Evolutionary conservation across 2,113 vertebrate species (phyloP).

Genomic region (Laticauda laticaudata): DNA sequence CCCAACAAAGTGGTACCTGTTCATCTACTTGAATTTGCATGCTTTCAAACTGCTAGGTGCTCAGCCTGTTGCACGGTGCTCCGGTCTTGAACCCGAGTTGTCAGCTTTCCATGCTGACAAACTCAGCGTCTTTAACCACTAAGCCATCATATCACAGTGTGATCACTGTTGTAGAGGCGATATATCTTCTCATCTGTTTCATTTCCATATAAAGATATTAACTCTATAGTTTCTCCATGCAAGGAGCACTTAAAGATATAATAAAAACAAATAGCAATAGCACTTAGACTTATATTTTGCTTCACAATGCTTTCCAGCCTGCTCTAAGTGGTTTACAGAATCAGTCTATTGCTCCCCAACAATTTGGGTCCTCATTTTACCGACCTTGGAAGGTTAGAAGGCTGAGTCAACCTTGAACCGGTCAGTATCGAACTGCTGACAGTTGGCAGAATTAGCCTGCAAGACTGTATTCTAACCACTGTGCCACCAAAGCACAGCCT

Average conservation of each 20-base stretch:
- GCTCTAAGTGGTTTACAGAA: no score
- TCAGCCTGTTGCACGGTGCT: background rate
- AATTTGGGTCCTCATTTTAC: no score
- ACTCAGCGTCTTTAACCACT: background rate
- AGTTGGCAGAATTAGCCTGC: no score
- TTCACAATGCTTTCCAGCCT: no score
- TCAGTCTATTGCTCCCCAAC: no score
- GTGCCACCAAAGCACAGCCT: no score
- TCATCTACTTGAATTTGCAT: background rate
- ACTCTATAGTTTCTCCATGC: background rate
- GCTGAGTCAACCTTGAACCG: no score
- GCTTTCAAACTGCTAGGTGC: background rate
- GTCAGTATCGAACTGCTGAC: no score
- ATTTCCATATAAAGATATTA: background rate
- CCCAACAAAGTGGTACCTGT: background rate
- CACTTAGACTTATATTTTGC: no score
- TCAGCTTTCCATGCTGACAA: background rate
- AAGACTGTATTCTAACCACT: no score
- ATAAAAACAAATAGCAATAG: background rate
- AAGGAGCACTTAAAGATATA: background rate
- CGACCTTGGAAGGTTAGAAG: no score
- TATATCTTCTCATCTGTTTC: background rate
- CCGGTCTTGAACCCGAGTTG: rapidly evolving
- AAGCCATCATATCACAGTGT: background rate
- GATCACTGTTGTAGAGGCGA: background rate